phyloP scores from a whole-genome alignment of 2,113 vertebrate species.

The Chaetodon auriga region DNA sequence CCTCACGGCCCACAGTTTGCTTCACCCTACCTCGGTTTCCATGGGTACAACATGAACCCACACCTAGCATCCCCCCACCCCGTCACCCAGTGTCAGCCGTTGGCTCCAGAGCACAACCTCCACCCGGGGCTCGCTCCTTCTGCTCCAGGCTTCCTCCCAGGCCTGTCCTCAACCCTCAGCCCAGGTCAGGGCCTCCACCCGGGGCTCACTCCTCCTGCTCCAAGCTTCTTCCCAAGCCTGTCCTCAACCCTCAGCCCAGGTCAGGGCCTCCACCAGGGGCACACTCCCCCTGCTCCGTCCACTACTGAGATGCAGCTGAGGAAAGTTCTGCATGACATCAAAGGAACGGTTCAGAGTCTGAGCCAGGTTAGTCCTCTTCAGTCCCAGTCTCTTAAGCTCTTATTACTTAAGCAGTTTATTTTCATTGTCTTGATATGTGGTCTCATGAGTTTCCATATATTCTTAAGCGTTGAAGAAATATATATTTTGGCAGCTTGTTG shows the following conservation, averaged over 20 bases:
- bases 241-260: neutral
- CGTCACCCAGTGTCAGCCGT: neutral
- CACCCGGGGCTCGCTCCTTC: neutral
- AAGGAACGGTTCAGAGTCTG: slow-evolving; percentile 92
- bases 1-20: slow-evolving; percentile 32
- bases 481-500: neutral
- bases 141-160: slow-evolving; percentile 36
- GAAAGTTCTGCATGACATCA: slow-evolving; percentile 93
- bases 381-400: neutral
- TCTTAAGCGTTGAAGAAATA: too few relatives aligned
- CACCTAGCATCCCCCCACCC: slow-evolving; percentile 3
- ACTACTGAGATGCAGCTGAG: slow-evolving; percentile 95
- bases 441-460: too few relatives aligned
- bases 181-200: slow-evolving; percentile 11
- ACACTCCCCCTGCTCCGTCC: slow-evolving; percentile 68
- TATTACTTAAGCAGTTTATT: too few relatives aligned
- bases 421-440: too few relatives aligned
- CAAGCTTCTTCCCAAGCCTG: slow-evolving; percentile 47
- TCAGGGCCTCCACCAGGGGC: slow-evolving; percentile 19
- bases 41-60: slow-evolving; percentile 41
- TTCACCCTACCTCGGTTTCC: slow-evolving; percentile 46
- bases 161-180: neutral
- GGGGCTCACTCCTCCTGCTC: neutral
- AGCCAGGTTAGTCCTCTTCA: slow-evolving; percentile 87
- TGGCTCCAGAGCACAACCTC: slow-evolving; percentile 37